phyloP scores from a whole-genome alignment of 2,113 vertebrate species.

The Corythoichthys haematopterus region DNA sequence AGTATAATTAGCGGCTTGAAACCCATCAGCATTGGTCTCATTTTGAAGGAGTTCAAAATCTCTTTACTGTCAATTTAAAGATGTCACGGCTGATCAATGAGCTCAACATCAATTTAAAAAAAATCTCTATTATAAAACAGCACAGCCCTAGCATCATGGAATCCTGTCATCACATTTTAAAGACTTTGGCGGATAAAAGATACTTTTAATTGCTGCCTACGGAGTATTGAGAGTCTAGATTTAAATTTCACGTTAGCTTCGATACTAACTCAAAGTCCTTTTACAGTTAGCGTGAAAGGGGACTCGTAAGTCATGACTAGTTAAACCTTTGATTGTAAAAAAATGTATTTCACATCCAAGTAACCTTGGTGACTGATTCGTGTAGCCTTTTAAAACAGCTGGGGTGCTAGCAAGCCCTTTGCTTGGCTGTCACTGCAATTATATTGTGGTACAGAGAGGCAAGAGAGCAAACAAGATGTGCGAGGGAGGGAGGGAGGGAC shows the following conservation, averaged over 20 bases:
- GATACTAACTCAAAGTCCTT: background rate
- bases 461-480: slow-evolving; percentile 44
- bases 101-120: too few relatives aligned
- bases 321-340: background rate
- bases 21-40: too few relatives aligned
- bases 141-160: too few relatives aligned
- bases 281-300: background rate
- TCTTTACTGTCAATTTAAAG: too few relatives aligned
- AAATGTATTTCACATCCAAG: background rate
- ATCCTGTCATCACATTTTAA: background rate
- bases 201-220: background rate
- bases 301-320: background rate
- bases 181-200: background rate
- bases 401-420: slow-evolving; percentile 29
- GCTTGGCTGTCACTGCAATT: slow-evolving; percentile 53
- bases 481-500: slow-evolving; percentile 1
- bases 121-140: too few relatives aligned
- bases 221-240: background rate
- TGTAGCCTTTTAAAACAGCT: slow-evolving; percentile 49
- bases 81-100: too few relatives aligned
- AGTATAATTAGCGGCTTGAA: too few relatives aligned
- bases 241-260: background rate
- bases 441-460: slow-evolving; percentile 38
- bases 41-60: too few relatives aligned
- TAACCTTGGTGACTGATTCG: slow-evolving; percentile 11